Evolutionary conservation across 2,113 vertebrate species (phyloP), one percentile per base, ranked within the genome.

Genomic region (Pseudolaguvia tuberculata): DNA sequence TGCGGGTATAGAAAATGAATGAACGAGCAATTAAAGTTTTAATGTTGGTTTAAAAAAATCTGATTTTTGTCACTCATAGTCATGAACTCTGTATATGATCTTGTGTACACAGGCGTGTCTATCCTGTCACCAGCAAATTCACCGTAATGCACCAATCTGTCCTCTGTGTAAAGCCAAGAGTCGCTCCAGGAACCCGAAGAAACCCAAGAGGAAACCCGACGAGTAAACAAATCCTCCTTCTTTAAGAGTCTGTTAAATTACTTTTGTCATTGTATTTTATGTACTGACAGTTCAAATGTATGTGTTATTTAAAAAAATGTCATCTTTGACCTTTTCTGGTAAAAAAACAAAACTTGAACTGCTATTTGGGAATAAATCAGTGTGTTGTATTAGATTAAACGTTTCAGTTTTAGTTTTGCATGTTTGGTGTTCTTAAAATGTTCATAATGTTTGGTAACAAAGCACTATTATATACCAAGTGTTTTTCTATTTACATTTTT

Each of bases 141-240:
- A 99, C 76, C 94, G 97, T 73, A 99, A 99, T 0, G 97, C 96
- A 0, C 96, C 96, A 51, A 98, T 98, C 67, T 99, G 96, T 79
- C 97, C 97, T 0, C 86, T 98, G 76, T 98, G 97, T 88, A 99
- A 99, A 91, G 97, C 97, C 78, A 98, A 99, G 88, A 99, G 96
- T 83, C 93, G 97, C 27, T 99, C 96, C 56, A 92, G 96, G 85
- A 99, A 99, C 83, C 97, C 97, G 70, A 98, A 99, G 90, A 99
- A 98, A 81, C 97, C 96, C 83, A 99, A 98, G 86, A 93, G 97
- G 87, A 99, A 99, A 85, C 96, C 96, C 67, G 97, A 99, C 2
- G 97, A 99, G 91, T 99, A 73, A 77, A 70, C 48, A 35, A 20
- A 58, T 39, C 15, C 47, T 66, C 9, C 5, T 25, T 31, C 48